Evolutionary conservation across 2,797 vertebrate species (phyloP), one percentile per base, ranked within the genome.

Genomic region (Naso thynnoides): DNA sequence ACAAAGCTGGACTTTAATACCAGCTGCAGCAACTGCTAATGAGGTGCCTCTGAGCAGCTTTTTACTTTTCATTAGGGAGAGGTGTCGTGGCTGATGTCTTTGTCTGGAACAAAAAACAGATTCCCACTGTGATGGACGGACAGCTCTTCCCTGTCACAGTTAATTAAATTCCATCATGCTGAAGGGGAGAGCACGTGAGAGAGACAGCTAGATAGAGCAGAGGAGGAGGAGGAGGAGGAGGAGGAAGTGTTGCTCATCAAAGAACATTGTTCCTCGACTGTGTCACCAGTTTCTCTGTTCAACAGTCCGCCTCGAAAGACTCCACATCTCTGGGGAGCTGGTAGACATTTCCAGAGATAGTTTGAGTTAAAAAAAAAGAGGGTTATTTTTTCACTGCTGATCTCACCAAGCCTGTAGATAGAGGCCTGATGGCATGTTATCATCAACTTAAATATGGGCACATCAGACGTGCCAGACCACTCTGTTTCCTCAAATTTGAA

Each of bases 271-370:
- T 88, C 19, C 60, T 55, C 18, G 13, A 78, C 70, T 74, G 61
- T 74, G 49, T 87, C 86, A 76, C 65, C 41, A 18, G 15, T 75
- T 48, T 68, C 60, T 73, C 68, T 53, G 53, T 83, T 59, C 39
- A 59, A 57, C 64, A 63, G 75, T 42, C 52, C 19, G 14, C 38
- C 60, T 62, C 26, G 39, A 6, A n/a, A 59, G 42, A 84, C 70
- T 10, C 26, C 24, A 29, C 50, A 38, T 76, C 84, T 78, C 81
- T 2, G 42, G 68, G 75, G 85, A 87, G 62, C 45, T 53, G 61
- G 41, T 9, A 48, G 79, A 82, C 71, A 84, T 84, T 90, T 89
- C 84, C 86, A 79, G 81, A 76, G 85, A 90, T 83, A 83, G 66
- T 63, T 19, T 5, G 29, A 49, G 6, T 24, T 38, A 45, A 54